Conservation (phyloP, 2,113 vertebrate species). For the Pachypanchax playfairii region DNA sequence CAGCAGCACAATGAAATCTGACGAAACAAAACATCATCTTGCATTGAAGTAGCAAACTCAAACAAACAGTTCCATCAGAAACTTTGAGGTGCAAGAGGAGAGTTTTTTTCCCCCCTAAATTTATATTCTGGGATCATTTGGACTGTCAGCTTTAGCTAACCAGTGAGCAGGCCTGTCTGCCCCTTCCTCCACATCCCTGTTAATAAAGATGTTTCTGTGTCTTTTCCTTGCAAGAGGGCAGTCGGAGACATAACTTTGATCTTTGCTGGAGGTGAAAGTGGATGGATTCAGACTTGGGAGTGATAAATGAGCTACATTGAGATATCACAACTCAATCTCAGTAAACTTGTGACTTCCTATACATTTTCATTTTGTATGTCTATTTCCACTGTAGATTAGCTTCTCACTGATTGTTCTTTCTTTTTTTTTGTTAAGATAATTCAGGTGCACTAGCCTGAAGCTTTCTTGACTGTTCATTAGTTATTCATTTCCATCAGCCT, state of each 20-base stretch:
- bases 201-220: conserved; percentile 63
- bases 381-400: conserved; percentile 9
- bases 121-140: conserved; percentile 49
- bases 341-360: conserved; percentile 59
- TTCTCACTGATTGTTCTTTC: conserved; percentile 53
- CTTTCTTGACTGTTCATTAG: conserved; percentile 71
- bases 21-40: too few species aligned
- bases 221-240: conserved; percentile 33
- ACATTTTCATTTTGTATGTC: conserved; percentile 24
- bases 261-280: conserved; percentile 52
- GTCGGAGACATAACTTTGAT: conserved; percentile 57
- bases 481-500: conserved; percentile 73
- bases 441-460: conserved; percentile 70
- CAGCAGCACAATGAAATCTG: too few species aligned
- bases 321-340: conserved; percentile 58
- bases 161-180: conserved; percentile 49
- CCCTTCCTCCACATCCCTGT: conserved; percentile 34
- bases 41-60: not conserved
- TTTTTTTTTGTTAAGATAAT: conserved; percentile 56
- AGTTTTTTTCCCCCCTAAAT: too few species aligned
- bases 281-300: conserved; percentile 40
- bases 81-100: too few species aligned
- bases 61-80: conserved; percentile 21
- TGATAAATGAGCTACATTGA: conserved; percentile 49
- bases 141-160: conserved; percentile 60